These are phyloP conservation scores for Cyrtodaria siliqua DNA, from an alignment of 2,888 invertebrate species.

Conservation along the genomic window DNA sequence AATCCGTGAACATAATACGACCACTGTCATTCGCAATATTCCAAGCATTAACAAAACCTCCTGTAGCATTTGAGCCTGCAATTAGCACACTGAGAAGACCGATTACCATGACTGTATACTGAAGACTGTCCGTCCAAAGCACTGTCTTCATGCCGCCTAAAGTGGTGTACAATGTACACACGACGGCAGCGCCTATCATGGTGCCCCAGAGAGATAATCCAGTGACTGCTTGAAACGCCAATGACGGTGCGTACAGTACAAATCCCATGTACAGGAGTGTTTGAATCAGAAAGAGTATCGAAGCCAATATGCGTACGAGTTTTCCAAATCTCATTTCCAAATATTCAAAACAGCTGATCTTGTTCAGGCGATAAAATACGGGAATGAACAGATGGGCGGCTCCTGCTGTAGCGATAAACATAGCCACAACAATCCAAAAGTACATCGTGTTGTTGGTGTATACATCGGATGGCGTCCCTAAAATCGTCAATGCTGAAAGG, in stretches of 20 bases:
- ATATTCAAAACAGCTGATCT: constrained; percentile 61
- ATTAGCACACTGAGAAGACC: constrained; percentile 85
- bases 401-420: constrained; percentile 72
- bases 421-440: constrained; percentile 56
- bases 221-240: constrained; percentile 89
- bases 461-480: constrained; percentile 66
- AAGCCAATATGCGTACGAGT: constrained; percentile 27
- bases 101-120: constrained; percentile 85
- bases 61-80: constrained; percentile 81
- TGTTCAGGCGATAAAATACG: constrained; percentile 57
- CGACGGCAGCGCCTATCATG: constrained; percentile 92
- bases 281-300: constrained; percentile 43
- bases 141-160: constrained; percentile 87
- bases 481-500: constrained; percentile 64
- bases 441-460: constrained; percentile 65
- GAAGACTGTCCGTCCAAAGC: constrained; percentile 86
- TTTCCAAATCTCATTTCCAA: constrained; percentile 49
- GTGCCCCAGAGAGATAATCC: constrained; percentile 92
- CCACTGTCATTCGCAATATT: constrained; percentile 70
- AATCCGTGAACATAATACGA: constrained; percentile 53
- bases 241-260: constrained; percentile 53
- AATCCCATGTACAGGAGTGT: constrained; percentile 52
- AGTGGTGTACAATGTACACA: constrained; percentile 93
- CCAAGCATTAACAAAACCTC: constrained; percentile 82
- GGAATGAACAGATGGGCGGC: constrained; percentile 58